These are phyloP conservation scores for Macroramphosus scolopax DNA, from an alignment of 2,797 vertebrate genomes.

Conservation along the genomic window DNA sequence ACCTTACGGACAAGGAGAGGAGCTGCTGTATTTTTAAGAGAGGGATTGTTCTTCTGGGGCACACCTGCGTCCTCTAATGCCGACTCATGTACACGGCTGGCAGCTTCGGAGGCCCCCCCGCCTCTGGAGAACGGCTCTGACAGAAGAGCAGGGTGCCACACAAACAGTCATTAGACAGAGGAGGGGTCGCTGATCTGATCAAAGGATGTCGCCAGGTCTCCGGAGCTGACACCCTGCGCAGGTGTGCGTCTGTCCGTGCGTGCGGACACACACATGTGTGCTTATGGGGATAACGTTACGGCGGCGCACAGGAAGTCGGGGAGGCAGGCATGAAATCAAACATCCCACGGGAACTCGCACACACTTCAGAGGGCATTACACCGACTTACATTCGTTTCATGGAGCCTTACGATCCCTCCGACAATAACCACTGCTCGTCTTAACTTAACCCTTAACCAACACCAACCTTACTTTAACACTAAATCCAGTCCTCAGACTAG, in stretches of 20 bases:
- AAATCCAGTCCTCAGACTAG: no score
- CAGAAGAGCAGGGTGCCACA: slow-evolving; percentile 44
- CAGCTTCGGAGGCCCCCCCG: slow-evolving; percentile 26
- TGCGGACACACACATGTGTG: slow-evolving; percentile 44
- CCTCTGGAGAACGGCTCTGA: slow-evolving; percentile 48
- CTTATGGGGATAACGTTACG: slow-evolving; percentile 66
- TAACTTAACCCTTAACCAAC: no score
- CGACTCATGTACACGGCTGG: slow-evolving; percentile 37
- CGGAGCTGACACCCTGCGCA: slow-evolving; percentile 64
- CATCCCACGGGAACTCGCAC: slow-evolving; percentile 67
- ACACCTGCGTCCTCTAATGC: slow-evolving; percentile 63
- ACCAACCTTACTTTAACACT: no score
- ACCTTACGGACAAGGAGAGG: slow-evolving; percentile 55
- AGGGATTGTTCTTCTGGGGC: slow-evolving; percentile 55
- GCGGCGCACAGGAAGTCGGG: slow-evolving; percentile 71
- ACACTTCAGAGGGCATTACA: neutral
- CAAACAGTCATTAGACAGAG: slow-evolving; percentile 64
- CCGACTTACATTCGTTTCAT: no score
- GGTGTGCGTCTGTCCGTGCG: slow-evolving; percentile 29
- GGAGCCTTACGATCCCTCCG: no score
- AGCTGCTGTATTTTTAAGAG: slow-evolving; percentile 58
- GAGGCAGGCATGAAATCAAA: slow-evolving; percentile 66
- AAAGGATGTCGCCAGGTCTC: slow-evolving; percentile 50
- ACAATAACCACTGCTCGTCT: no score
- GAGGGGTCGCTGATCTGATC: no score